These are phyloP conservation scores for Anoplopoma fimbria DNA, from an alignment of 2,113 vertebrate species.

Conservation along the genomic window DNA sequence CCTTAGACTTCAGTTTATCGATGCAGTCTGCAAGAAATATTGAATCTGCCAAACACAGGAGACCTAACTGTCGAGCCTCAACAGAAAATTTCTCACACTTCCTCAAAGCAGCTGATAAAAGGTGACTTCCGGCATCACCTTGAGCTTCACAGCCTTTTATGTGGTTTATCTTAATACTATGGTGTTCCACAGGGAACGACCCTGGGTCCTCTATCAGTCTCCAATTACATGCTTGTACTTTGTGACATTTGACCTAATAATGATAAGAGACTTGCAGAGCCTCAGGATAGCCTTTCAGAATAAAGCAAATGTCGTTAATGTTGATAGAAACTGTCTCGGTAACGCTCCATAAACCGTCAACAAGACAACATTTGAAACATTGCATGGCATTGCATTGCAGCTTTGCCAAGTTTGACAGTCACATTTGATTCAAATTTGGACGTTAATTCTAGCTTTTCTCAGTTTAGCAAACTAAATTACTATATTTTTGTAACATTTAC, in stretches of 20 bases:
- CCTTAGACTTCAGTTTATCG: not conserved
- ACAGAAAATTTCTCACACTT: conserved; percentile 5
- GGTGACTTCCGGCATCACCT: not conserved
- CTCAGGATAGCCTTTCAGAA: not conserved
- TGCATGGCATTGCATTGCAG: too few species aligned
- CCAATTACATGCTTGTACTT: not conserved
- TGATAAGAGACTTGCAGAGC: not conserved
- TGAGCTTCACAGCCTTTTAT: not conserved
- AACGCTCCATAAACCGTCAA: not conserved
- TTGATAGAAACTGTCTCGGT: not conserved
- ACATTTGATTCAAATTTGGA: not conserved
- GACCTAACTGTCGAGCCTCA: not conserved
- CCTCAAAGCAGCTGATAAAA: not conserved
- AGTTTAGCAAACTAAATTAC: not conserved
- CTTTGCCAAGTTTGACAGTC: not conserved
- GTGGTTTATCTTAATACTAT: not conserved
- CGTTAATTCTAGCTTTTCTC: not conserved
- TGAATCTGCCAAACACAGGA: not conserved
- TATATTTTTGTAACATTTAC: not conserved
- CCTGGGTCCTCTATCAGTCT: not conserved
- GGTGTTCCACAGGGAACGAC: conserved; percentile 33
- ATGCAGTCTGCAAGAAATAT: not conserved
- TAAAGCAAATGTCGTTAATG: not conserved
- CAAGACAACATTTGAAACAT: not conserved
- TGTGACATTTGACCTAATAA: not conserved